Evolutionary conservation across 2,888 invertebrate species (phyloP), one percentile per base, ranked within the genome.

Genomic region (Chydorus sphaericus): DNA sequence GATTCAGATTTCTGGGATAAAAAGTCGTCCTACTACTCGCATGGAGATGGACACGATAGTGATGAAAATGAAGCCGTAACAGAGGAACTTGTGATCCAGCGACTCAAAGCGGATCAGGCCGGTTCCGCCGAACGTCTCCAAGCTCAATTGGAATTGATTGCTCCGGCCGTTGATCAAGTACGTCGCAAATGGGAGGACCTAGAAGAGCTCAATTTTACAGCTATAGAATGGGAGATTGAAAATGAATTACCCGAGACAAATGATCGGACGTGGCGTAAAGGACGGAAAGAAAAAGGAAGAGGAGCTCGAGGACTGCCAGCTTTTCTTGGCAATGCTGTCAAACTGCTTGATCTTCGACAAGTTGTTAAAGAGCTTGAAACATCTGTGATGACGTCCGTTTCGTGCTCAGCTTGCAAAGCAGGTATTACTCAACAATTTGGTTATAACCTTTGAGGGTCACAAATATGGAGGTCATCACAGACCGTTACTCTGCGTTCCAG

Each of bases 351-450:
- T 69, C 71, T 91, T 52, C 83, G 85, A 67, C 87, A 89, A 74
- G 89, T 90, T 1, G 81, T 84, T 55, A 75, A 75, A 63, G 91
- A 91, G 75, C 83, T 91, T 51, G 90, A 91, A 71, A 88, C 88
- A 23, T 65, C 65, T n/a, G 63, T 66, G 8, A 64, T 65, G 65
- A 59, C 88, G 1, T 86, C 82, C 69, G 88, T 91, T 1, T 88
- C 88, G 0, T 91, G 91, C 66, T 88, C 89, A 3, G 91, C 91
- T 10, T 91, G 91, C 55, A 61, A 62, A 57, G 66, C 65, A 48
- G 66, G 66, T 64, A 57, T 51, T 8, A 11, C 11, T 5, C n/a
- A 14, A 6, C 14, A n/a, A 4, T 1, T 2, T 11, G 28, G 8
- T 26, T 28, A 5, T 33, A 16, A 2, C 36, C 23, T 16, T n/a